Evolutionary conservation across 2,888 invertebrate species (phyloP), one percentile per base, ranked within the genome.

Genomic region (Phorcus lineatus): DNA sequence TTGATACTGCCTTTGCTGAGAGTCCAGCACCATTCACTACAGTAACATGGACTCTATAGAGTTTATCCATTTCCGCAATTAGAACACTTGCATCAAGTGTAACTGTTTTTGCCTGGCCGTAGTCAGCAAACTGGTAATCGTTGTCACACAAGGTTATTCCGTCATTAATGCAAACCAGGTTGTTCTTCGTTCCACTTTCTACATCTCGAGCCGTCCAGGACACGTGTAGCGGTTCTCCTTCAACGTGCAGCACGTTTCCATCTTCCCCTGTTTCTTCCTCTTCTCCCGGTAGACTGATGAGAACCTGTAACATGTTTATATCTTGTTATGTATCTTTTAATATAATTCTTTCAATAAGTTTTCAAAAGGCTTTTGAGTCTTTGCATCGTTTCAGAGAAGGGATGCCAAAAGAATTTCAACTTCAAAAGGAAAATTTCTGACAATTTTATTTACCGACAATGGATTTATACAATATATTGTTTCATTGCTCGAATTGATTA

Each of bases 231-330:
- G 82, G 79, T 54, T 84, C 77, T n/a, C 83, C 86, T 57, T 87
- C 86, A 67, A 83, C 82, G 74, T 88, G 87, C 47, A 86, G 57
- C 7, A 88, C 84, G 22, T 82, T 75, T 0, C 82, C 80, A 6
- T 82, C 28, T n/a, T 84, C 86, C 74, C 86, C 82, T 0, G 86
- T 67, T 57, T 87, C 87, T 66, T 89, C 88, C 11, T 86, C 87
- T n/a, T 86, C 87, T 36, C 78, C 83, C 6, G 81, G 80, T 16
- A 85, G 54, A 11, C 86, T 87, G 11, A 86, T 80, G 11, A 81
- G 78, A 19, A 86, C 82, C 86, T 87, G 76, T 19, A 81, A 70
- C 52, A 52, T 19, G 19, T 19, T 47, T 47, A 11, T 47, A 11
- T 47, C 47, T 11, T 47, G 11, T 47, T 9, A 47, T 13, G 47